Percentiles rank a stretch among this genome's conserved stretches.
phyloP scores from a whole-genome alignment of 2,113 vertebrate species.

The Pseudois nayaur region DNA sequence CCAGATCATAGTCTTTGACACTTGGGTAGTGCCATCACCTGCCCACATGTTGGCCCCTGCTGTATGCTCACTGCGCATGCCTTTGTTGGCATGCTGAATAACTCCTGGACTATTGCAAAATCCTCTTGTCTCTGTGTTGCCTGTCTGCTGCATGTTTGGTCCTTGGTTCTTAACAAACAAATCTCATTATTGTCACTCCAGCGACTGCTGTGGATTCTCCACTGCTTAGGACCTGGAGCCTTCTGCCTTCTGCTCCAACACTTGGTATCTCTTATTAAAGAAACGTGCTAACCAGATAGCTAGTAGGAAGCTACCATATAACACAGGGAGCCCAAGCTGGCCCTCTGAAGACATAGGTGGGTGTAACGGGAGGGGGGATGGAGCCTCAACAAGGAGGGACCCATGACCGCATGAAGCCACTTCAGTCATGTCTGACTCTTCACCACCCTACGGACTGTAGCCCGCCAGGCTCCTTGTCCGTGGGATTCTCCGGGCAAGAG shows the following conservation, averaged over 20 bases:
- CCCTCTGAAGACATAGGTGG: background rate
- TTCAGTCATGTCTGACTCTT: background rate
- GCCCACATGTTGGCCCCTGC: background rate
- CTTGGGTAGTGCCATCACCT: accelerated
- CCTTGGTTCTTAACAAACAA: background rate
- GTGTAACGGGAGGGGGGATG: accelerated
- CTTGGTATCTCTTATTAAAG: background rate
- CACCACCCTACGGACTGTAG: background rate
- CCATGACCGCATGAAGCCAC: accelerated
- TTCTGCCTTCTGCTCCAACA: background rate
- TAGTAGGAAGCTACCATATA: background rate
- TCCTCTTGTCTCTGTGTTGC: too few species aligned
- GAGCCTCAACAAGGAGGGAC: background rate
- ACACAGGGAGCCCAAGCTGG: background rate
- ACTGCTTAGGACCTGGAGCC: background rate
- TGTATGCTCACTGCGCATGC: accelerated
- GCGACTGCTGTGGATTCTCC: too few species aligned
- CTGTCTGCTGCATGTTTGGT: background rate
- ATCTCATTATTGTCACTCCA: background rate
- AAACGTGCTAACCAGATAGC: background rate
- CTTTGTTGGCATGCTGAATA: background rate
- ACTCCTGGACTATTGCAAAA: background rate
- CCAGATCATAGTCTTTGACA: background rate
- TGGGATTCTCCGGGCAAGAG: background rate
- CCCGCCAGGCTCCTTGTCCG: background rate